Evolutionary conservation across 2,888 invertebrate genomes (phyloP).

Genomic region (Scaptomyza tumidula): DNA sequence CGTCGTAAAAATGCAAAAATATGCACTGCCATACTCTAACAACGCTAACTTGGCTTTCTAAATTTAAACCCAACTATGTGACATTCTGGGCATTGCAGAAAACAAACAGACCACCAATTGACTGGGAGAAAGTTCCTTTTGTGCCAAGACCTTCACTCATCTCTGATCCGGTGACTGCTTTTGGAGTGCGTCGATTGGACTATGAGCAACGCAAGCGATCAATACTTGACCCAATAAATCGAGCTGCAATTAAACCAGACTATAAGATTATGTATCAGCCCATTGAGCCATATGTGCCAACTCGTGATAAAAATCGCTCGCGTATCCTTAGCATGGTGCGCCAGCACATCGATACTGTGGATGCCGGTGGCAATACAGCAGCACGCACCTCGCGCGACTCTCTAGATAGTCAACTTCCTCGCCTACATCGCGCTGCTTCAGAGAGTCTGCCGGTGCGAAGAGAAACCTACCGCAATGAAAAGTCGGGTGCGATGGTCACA

Average conservation of each 20-base stretch:
- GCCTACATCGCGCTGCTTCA: constrained; percentile 85
- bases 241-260: constrained; percentile 88
- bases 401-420: constrained; percentile 88
- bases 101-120: constrained; percentile 87
- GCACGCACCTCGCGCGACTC: constrained; percentile 87
- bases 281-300: constrained; percentile 88
- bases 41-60: constrained; percentile 53
- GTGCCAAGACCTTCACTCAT: constrained; percentile 94
- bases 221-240: constrained; percentile 86
- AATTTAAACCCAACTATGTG: constrained; percentile 64
- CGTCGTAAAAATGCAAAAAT: constrained; percentile 22
- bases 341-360: constrained; percentile 86
- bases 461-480: constrained; percentile 78
- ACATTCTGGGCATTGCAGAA: constrained; percentile 83
- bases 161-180: constrained; percentile 93
- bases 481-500: constrained; percentile 80
- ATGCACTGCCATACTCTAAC: constrained; percentile 19
- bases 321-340: constrained; percentile 87
- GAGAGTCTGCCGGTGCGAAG: constrained; percentile 75
- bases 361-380: constrained; percentile 86
- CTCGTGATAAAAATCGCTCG: constrained; percentile 88
- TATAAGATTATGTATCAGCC: constrained; percentile 87
- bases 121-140: constrained; percentile 95
- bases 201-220: constrained; percentile 81
- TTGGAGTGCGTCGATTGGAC: constrained; percentile 87